phyloP scores from a whole-genome alignment of 2,113 vertebrate species.

The Ictidomys tridecemlineatus region DNA sequence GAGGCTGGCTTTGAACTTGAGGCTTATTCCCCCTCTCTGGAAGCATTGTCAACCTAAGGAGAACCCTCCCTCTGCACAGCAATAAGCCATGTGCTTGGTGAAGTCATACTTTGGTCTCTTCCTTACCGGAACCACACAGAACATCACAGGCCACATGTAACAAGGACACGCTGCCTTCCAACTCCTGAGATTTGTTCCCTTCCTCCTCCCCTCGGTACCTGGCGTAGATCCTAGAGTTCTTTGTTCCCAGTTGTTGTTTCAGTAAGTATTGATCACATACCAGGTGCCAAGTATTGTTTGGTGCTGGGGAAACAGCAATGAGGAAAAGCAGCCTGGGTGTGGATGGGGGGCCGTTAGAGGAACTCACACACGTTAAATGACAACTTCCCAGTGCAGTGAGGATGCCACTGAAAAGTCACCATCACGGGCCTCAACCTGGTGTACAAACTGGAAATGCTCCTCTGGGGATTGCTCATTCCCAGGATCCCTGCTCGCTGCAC shows the following conservation, averaged over 20 bases:
- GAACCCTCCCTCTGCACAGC: background rate
- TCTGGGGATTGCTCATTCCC: background rate
- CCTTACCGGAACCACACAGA: background rate
- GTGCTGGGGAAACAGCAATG: background rate
- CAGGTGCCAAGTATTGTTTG: background rate
- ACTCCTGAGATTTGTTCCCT: too few relatives aligned
- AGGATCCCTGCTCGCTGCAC: rapidly evolving
- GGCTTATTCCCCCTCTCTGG: background rate
- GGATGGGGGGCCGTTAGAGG: background rate
- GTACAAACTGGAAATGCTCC: background rate
- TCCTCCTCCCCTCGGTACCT: background rate
- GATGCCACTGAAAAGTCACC: background rate
- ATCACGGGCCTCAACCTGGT: rapidly evolving
- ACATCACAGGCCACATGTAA: background rate
- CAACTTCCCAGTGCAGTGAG: background rate
- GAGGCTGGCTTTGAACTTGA: too few relatives aligned
- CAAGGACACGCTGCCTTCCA: rapidly evolving
- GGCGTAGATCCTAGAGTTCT: background rate
- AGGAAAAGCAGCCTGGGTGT: background rate
- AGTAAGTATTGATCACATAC: background rate
- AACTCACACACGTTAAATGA: too few relatives aligned
- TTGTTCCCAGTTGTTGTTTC: background rate
- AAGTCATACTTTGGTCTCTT: background rate
- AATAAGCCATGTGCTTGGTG: too few relatives aligned
- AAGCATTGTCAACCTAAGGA: background rate